Conservation (phyloP, 2,113 vertebrate species). For the Cyrtonyx montezumae region DNA sequence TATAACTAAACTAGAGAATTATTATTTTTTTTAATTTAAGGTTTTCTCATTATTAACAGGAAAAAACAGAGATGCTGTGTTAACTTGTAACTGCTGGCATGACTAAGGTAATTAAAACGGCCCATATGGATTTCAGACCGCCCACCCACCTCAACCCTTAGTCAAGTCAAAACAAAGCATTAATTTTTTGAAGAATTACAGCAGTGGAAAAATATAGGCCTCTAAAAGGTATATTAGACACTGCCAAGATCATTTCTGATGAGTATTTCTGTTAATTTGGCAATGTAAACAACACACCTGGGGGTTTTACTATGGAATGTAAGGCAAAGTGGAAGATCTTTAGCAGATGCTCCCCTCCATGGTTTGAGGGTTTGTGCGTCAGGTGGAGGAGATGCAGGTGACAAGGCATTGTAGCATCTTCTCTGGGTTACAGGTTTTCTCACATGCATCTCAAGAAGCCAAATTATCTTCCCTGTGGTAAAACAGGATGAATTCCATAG, state of each 20-base stretch:
- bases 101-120: conserved; percentile 65
- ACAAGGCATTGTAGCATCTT: neutral
- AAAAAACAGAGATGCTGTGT: conserved; percentile 35
- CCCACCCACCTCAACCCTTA: conserved; percentile 54
- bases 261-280: conserved; percentile 30
- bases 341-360: neutral
- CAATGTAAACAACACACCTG: neutral
- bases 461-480: neutral
- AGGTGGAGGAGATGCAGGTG: neutral
- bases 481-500: neutral
- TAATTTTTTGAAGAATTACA: conserved; percentile 30
- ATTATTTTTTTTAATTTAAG: neutral
- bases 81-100: conserved; percentile 39
- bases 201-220: conserved; percentile 18
- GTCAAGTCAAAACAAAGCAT: conserved; percentile 68
- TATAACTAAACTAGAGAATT: neutral
- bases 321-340: neutral
- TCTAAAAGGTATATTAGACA: conserved; percentile 39
- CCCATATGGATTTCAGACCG: conserved; percentile 65
- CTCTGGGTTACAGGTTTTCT: neutral
- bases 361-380: neutral
- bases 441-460: neutral
- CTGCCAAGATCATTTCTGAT: conserved; percentile 13
- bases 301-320: neutral
- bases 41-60: conserved; percentile 2